These are phyloP conservation scores for Brachyhypopomus occidentalis DNA, from an alignment of 2,113 vertebrate genomes.

Conservation along the genomic window DNA sequence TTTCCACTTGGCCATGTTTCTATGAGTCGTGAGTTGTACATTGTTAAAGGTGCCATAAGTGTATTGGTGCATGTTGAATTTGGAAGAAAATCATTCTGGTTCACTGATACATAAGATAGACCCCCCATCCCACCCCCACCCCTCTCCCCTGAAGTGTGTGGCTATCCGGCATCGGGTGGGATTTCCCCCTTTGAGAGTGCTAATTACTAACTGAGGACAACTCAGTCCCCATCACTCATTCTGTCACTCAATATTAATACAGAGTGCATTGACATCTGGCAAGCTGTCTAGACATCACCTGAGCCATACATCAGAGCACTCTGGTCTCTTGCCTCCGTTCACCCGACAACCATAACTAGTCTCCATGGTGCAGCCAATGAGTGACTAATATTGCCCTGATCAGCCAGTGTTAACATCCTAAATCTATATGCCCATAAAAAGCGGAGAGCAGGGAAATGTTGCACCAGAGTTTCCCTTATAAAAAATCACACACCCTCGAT, in stretches of 20 bases:
- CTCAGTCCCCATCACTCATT: slow-evolving; percentile 49
- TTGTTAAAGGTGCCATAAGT: no score
- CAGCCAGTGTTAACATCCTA: slow-evolving; percentile 78
- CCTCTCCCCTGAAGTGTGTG: slow-evolving; percentile 1
- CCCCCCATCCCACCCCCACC: no score
- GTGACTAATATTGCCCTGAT: slow-evolving; percentile 68
- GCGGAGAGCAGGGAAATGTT: slow-evolving; percentile 67
- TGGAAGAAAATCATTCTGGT: neutral
- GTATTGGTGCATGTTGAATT: no score
- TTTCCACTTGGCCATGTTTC: neutral
- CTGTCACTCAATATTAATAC: slow-evolving; percentile 56
- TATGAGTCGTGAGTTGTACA: neutral
- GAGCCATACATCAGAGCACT: slow-evolving; percentile 51
- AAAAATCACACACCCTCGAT: slow-evolving; percentile 68
- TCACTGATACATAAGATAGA: neutral
- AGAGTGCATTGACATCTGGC: slow-evolving; percentile 47
- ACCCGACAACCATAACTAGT: slow-evolving; percentile 41
- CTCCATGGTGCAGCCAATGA: slow-evolving; percentile 47
- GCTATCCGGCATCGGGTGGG: slow-evolving; percentile 28
- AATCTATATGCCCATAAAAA: slow-evolving; percentile 71
- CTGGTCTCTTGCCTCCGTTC: slow-evolving; percentile 49
- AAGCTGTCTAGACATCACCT: slow-evolving; percentile 54
- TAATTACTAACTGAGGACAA: slow-evolving; percentile 57
- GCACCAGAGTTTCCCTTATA: slow-evolving; percentile 57
- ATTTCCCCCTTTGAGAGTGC: slow-evolving; percentile 48